These are phyloP conservation scores for Mylabris phalerata DNA, from an alignment of 1,140 invertebrate species.

Conservation along the genomic window DNA sequence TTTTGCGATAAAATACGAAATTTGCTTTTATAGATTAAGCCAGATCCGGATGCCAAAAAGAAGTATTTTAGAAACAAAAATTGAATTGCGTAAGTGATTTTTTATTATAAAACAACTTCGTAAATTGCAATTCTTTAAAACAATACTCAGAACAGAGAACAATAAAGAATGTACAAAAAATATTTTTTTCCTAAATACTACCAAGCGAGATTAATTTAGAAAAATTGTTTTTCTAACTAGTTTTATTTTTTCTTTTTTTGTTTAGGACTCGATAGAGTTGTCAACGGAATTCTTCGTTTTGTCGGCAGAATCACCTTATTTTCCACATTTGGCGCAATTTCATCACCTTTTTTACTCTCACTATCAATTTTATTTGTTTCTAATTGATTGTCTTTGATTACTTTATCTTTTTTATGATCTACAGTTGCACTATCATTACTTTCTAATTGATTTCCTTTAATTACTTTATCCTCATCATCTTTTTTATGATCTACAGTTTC, in stretches of 20 bases:
- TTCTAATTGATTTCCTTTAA: too few species aligned
- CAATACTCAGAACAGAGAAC: conserved; percentile 1
- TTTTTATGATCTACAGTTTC: conserved; percentile 4
- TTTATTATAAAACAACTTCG: neutral
- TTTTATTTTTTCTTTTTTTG: conserved; percentile 48
- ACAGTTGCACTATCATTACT: too few species aligned
- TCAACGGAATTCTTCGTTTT: conserved; percentile 56
- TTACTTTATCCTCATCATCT: conserved; percentile 3
- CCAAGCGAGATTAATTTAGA: too few species aligned
- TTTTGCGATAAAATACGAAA: neutral
- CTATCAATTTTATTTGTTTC: conserved; percentile 18
- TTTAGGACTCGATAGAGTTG: conserved; percentile 69
- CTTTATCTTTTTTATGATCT: too few species aligned
- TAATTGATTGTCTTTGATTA: too few species aligned
- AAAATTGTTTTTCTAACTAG: too few species aligned
- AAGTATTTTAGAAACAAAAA: conserved; percentile 55
- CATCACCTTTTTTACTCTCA: conserved; percentile 32
- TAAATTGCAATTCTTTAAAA: conserved; percentile 1
- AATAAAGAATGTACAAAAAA: neutral
- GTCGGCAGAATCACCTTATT: conserved; percentile 5
- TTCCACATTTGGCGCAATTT: conserved; percentile 22
- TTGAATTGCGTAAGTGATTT: neutral
- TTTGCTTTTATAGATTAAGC: conserved; percentile 58
- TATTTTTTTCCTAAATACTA: neutral
- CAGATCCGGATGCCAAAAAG: conserved; percentile 64